A percentile compares a stretch with the other conserved stretches of the same genome.
These are phyloP conservation scores for Elachura formosa DNA, from an alignment of 2,113 vertebrate species.

Conservation along the genomic window DNA sequence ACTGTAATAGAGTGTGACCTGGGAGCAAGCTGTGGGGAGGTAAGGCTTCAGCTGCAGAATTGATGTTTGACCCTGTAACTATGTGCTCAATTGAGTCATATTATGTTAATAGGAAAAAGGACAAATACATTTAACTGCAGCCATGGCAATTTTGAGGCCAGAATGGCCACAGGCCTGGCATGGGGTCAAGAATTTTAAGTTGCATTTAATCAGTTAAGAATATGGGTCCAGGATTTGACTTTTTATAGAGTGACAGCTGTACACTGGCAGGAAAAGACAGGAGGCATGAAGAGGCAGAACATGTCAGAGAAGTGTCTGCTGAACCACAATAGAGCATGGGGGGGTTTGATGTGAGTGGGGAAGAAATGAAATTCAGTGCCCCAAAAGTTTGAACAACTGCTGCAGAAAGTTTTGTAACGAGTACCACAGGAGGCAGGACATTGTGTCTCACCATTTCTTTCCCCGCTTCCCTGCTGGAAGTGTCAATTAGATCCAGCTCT, in stretches of 20 bases:
- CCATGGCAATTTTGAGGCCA: neutral
- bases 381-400: neutral
- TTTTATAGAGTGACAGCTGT: neutral
- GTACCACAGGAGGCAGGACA: neutral
- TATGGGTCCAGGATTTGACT: neutral
- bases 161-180: neutral
- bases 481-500: slow-evolving; percentile 38
- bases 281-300: neutral
- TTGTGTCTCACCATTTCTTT: neutral
- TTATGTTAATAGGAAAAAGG: neutral
- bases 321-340: neutral
- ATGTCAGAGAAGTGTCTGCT: neutral
- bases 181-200: neutral
- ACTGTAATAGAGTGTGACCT: neutral
- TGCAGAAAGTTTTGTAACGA: slow-evolving; percentile 36
- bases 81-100: neutral
- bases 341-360: neutral
- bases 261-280: neutral
- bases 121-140: neutral
- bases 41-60: neutral
- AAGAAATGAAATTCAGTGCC: neutral
- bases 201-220: neutral
- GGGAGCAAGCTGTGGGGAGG: neutral
- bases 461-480: neutral
- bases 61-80: neutral